A percentile compares a stretch with the other conserved stretches of the same genome.
Conservation (phyloP, 2,113 vertebrate species). For the Tetrao urogallus region DNA sequence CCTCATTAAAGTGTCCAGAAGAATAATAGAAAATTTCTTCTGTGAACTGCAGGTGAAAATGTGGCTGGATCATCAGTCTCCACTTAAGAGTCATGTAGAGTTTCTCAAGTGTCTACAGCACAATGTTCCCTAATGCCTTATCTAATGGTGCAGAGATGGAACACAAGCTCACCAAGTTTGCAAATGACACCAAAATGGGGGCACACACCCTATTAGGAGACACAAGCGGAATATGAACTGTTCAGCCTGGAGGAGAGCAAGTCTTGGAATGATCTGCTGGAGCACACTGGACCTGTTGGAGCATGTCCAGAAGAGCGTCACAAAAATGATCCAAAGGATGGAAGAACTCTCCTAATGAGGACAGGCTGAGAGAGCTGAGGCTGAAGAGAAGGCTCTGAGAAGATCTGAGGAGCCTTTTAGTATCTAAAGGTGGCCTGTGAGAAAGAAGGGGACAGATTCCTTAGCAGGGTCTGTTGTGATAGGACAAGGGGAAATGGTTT, state of each 20-base stretch:
- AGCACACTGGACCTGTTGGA: too few species aligned
- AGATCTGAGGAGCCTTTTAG: too few species aligned
- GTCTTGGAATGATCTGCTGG: too few species aligned
- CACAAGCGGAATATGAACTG: background rate
- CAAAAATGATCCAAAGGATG: too few species aligned
- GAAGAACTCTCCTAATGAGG: too few species aligned
- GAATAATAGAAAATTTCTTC: background rate
- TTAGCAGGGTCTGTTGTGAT: too few species aligned
- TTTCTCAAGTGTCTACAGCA: background rate
- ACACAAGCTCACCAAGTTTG: background rate
- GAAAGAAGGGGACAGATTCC: too few species aligned
- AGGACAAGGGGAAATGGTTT: too few species aligned
- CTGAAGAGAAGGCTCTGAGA: too few species aligned
- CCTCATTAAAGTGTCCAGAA: background rate
- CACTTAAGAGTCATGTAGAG: fast-evolving
- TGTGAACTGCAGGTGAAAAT: background rate
- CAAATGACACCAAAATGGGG: background rate
- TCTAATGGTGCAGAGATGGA: background rate
- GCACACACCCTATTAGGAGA: background rate
- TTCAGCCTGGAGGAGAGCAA: background rate
- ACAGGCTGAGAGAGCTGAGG: too few species aligned
- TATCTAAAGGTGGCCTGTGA: too few species aligned
- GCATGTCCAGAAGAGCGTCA: too few species aligned
- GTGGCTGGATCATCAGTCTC: background rate
- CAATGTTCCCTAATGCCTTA: background rate